A percentile compares a stretch with the other conserved stretches of the same genome.
Conservation (phyloP, 2,888 invertebrate genomes). For the Troides helena region DNA sequence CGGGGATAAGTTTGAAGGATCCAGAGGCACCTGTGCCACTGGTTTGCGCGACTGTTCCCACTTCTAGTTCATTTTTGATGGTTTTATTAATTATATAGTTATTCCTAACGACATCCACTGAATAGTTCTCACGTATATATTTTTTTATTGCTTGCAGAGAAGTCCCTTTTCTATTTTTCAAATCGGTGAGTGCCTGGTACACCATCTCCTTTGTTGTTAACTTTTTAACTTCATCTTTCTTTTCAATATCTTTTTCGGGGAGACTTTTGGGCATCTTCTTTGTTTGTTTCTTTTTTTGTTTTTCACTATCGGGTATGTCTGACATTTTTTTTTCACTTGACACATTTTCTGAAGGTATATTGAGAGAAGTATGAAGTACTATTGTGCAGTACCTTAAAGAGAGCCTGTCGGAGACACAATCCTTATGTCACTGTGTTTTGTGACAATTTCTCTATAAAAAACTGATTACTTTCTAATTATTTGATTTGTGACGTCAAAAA, state of each 20-base stretch:
- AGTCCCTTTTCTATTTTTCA: constrained; percentile 60
- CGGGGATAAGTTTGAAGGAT: constrained; percentile 57
- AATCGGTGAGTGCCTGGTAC: constrained; percentile 49
- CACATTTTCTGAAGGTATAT: neutral
- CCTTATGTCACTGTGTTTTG: neutral
- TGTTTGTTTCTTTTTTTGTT: constrained; percentile 35
- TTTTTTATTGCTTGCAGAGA: constrained; percentile 69
- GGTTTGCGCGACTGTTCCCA: constrained; percentile 55
- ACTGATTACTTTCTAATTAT: too few species aligned
- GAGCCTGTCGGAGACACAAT: neutral
- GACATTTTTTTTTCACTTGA: constrained; percentile 9
- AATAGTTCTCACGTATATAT: constrained; percentile 52
- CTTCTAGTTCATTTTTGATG: constrained; percentile 56
- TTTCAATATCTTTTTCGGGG: constrained; percentile 38
- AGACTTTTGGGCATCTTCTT: constrained; percentile 41
- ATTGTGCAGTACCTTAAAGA: constrained; percentile 13
- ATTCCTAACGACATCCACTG: constrained; percentile 52
- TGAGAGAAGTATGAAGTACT: neutral
- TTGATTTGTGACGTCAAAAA: neutral
- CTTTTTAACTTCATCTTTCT: constrained; percentile 47
- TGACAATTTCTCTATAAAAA: neutral
- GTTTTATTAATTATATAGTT: constrained; percentile 60
- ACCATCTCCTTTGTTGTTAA: constrained; percentile 61
- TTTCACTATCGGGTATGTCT: constrained; percentile 12
- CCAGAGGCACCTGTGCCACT: constrained; percentile 65